Evolutionary conservation across 2,888 invertebrate species (phyloP).

Genomic region (Dromius quadrimaculatus): DNA sequence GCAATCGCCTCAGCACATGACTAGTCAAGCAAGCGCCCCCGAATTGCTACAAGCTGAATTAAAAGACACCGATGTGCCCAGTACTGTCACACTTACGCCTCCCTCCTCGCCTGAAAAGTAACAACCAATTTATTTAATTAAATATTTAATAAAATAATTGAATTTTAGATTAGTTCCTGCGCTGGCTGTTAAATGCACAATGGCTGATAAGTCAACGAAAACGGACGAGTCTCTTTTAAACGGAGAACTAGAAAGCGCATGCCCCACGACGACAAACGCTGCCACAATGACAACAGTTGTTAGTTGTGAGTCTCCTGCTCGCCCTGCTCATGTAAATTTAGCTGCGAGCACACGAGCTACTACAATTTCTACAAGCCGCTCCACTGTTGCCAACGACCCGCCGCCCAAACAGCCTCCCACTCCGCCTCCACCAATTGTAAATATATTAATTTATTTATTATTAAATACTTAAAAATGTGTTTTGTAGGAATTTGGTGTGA

Average conservation of each 20-base stretch:
- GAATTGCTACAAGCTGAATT: constrained; percentile 51
- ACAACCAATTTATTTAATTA: constrained; percentile 58
- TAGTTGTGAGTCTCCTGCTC: constrained; percentile 61
- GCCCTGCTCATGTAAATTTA: constrained; percentile 55
- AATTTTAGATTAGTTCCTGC: constrained; percentile 64
- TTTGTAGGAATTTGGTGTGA: constrained; percentile 57
- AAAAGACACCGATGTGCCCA: constrained; percentile 55
- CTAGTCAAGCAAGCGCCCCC: constrained; percentile 26
- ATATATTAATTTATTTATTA: constrained; percentile 12
- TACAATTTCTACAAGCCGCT: not conserved
- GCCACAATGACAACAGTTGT: constrained; percentile 70
- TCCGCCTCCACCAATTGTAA: constrained; percentile 58
- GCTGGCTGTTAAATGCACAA: constrained; percentile 66
- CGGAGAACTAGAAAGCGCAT: constrained; percentile 60
- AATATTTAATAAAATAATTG: not conserved
- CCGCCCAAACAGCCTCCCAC: constrained; percentile 57
- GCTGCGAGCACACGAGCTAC: constrained; percentile 56
- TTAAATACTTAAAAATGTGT: not conserved
- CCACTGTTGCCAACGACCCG: not conserved
- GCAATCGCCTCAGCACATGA: constrained; percentile 41
- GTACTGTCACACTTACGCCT: constrained; percentile 70
- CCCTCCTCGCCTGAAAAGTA: constrained; percentile 75
- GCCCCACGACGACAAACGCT: constrained; percentile 68
- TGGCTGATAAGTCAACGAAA: constrained; percentile 79
- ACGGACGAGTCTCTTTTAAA: constrained; percentile 69